phyloP scores from a whole-genome alignment of 2,113 vertebrate species.

The Hystrix brachyura region DNA sequence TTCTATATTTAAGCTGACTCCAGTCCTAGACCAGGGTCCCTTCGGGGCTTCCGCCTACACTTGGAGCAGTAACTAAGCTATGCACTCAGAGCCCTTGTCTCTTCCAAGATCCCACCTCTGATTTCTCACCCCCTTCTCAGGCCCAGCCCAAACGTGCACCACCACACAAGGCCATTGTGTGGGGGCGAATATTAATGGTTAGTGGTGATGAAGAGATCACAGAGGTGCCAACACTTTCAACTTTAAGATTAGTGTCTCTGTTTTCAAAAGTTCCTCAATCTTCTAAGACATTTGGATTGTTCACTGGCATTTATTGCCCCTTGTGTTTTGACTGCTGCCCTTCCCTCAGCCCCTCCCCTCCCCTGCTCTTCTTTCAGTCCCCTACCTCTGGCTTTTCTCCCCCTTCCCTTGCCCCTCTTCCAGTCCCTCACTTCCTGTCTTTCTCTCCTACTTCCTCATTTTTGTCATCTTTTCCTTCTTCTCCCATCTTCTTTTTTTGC shows the following conservation, averaged over 20 bases:
- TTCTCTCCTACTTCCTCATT: neutral
- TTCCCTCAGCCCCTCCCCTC: neutral
- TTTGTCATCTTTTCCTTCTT: too few species aligned
- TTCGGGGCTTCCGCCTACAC: accelerated
- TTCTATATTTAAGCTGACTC: slow-evolving; percentile 21
- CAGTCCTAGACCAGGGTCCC: too few species aligned
- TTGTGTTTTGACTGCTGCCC: neutral
- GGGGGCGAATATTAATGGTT: accelerated
- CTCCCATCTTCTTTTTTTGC: neutral
- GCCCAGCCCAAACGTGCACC: neutral
- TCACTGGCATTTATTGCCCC: neutral
- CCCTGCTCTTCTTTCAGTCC: too few species aligned
- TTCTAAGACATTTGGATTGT: neutral
- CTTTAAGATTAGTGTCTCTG: too few species aligned
- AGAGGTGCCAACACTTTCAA: neutral
- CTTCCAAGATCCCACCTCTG: neutral
- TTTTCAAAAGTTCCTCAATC: neutral
- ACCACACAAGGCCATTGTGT: neutral
- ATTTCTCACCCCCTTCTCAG: neutral
- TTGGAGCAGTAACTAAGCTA: too few species aligned
- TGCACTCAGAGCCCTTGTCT: neutral
- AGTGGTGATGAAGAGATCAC: neutral
- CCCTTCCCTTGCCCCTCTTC: too few species aligned
- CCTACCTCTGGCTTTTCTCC: neutral
- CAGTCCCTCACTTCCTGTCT: neutral